Conservation (phyloP, 2,113 vertebrate genomes). For the Daubentonia madagascariensis region DNA sequence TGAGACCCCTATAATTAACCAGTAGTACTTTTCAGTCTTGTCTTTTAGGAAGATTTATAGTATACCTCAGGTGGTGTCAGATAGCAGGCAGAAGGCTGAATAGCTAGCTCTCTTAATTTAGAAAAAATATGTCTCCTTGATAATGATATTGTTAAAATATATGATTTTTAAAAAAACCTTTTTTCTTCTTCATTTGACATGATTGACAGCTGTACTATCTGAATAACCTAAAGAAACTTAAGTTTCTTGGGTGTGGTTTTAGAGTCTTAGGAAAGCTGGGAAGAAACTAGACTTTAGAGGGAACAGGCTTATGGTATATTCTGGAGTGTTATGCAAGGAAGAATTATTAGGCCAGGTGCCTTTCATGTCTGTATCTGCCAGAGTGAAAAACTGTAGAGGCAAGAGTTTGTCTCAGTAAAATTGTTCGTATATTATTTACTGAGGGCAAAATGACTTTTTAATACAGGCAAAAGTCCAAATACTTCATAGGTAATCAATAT, state of each 20-base stretch:
- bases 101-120: slow-evolving; percentile 14
- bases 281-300: slow-evolving; percentile 17
- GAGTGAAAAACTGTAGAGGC: neutral
- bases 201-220: neutral
- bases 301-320: slow-evolving; percentile 4
- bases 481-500: slow-evolving; percentile 21
- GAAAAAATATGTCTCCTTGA: slow-evolving; percentile 8
- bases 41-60: slow-evolving; percentile 54
- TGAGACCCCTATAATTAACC: slow-evolving; percentile 46
- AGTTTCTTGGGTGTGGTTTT: slow-evolving; percentile 22
- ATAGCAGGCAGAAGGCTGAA: slow-evolving; percentile 25
- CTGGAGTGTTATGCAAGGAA: slow-evolving; percentile 24
- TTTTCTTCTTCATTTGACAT: slow-evolving; percentile 35
- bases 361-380: slow-evolving; percentile 54
- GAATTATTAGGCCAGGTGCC: slow-evolving; percentile 37
- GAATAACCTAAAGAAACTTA: slow-evolving; percentile 28
- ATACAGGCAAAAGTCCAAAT: slow-evolving; percentile 30
- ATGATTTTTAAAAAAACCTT: slow-evolving; percentile 4
- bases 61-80: slow-evolving; percentile 46
- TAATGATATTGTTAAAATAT: slow-evolving; percentile 41
- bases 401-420: slow-evolving; percentile 45
- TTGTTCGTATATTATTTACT: slow-evolving; percentile 34
- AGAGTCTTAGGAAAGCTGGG: slow-evolving; percentile 13
- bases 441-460: slow-evolving; percentile 23
- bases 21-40: slow-evolving; percentile 25